Evolutionary conservation across 2,888 invertebrate genomes (phyloP).

Genomic region (Phaedon cochleariae): DNA sequence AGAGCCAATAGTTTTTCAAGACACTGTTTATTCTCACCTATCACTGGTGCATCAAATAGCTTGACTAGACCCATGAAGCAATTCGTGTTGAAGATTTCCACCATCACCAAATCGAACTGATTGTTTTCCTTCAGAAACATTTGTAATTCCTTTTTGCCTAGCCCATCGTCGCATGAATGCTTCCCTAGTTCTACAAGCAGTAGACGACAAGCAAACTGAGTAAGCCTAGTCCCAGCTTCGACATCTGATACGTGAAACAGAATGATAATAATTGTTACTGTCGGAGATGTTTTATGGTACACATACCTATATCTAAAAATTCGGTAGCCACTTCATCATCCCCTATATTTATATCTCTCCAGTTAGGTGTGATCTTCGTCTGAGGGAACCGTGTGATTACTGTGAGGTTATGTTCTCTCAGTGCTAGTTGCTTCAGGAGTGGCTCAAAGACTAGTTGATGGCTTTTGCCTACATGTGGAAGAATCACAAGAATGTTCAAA

Average conservation of each 20-base stretch:
- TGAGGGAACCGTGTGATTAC: slow-evolving; percentile 73
- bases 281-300: background rate
- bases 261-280: too few relatives aligned
- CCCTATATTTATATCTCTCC: slow-evolving; percentile 65
- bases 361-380: slow-evolving; percentile 64
- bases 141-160: slow-evolving; percentile 34
- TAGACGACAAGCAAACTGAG: background rate
- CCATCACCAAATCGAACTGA: slow-evolving; percentile 73
- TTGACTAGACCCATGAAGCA: slow-evolving; percentile 74
- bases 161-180: background rate
- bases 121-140: slow-evolving; percentile 60
- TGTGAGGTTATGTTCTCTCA: slow-evolving; percentile 73
- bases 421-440: slow-evolving; percentile 68
- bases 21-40: slow-evolving; percentile 60
- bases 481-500: slow-evolving; percentile 70
- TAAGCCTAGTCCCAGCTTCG: slow-evolving; percentile 4
- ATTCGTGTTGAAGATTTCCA: slow-evolving; percentile 75
- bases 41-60: slow-evolving; percentile 65
- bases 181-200: background rate
- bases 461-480: slow-evolving; percentile 75
- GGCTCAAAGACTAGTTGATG: slow-evolving; percentile 74
- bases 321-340: background rate
- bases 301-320: background rate
- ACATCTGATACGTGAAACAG: background rate
- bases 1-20: too few relatives aligned